Conservation (phyloP, 2,113 vertebrate genomes). For the Chroicocephalus ridibundus region DNA sequence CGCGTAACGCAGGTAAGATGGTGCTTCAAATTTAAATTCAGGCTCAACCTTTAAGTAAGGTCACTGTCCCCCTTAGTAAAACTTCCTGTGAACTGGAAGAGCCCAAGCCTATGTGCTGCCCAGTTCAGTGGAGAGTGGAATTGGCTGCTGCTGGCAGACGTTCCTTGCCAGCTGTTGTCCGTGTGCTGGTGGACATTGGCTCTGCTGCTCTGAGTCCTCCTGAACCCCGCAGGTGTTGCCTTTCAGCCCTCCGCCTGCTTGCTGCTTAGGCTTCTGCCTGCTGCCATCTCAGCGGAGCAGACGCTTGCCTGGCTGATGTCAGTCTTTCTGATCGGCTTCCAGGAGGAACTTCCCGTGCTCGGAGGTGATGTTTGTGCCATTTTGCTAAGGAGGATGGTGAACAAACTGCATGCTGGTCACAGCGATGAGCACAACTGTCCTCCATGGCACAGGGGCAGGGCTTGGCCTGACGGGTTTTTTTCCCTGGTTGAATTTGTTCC, state of each 20-base stretch:
- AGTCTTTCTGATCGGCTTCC: not conserved
- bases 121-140: not conserved
- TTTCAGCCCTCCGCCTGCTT: not conserved
- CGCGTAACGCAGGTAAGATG: not conserved
- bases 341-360: not conserved
- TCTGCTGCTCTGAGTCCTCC: not conserved
- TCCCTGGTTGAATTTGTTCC: not conserved
- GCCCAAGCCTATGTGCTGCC: not conserved
- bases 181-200: accelerated
- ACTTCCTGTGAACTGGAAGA: not conserved
- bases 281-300: not conserved
- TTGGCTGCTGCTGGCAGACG: not conserved
- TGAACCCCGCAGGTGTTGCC: accelerated
- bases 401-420: accelerated
- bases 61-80: not conserved
- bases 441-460: not conserved
- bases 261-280: not conserved
- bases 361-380: not conserved
- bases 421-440: not conserved
- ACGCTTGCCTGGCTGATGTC: not conserved
- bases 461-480: not conserved
- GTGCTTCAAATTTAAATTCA: not conserved
- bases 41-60: not conserved
- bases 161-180: not conserved
- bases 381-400: not conserved